Conservation (phyloP, 2,113 vertebrate genomes). For the Macrotus californicus region DNA sequence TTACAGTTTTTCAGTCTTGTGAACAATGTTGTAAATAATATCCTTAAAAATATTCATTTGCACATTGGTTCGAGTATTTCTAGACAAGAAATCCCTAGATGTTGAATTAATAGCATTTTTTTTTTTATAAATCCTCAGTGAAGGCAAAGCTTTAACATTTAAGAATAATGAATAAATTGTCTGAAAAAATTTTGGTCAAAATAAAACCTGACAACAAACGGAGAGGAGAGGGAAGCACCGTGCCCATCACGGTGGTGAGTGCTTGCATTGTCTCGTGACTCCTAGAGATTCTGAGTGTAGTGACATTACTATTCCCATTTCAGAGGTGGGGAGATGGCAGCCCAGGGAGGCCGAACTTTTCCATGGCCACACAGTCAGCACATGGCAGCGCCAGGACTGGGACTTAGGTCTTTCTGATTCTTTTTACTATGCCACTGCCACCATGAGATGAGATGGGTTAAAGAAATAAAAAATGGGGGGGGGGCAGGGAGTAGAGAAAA, state of each 20-base stretch:
- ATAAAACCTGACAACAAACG: neutral
- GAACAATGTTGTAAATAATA: neutral
- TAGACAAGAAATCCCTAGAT: neutral
- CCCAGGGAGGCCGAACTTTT: neutral
- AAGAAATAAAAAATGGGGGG: too few relatives aligned
- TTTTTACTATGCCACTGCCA: neutral
- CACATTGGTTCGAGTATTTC: neutral
- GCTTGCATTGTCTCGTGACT: neutral
- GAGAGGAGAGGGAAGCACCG: neutral
- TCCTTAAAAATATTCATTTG: neutral
- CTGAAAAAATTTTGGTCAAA: constrained; percentile 7
- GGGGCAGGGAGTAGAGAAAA: neutral
- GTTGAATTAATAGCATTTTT: neutral
- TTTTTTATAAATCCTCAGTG: neutral
- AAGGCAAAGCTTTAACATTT: neutral
- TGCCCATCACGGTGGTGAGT: neutral
- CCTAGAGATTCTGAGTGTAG: neutral
- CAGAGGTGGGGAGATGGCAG: neutral
- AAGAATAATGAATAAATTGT: neutral
- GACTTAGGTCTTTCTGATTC: neutral
- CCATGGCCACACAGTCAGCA: neutral
- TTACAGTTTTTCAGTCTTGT: neutral
- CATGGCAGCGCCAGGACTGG: neutral
- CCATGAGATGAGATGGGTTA: neutral
- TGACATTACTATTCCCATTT: neutral